phyloP scores from a whole-genome alignment of 2,797 vertebrate species.

The Pipistrellus nathusii region DNA sequence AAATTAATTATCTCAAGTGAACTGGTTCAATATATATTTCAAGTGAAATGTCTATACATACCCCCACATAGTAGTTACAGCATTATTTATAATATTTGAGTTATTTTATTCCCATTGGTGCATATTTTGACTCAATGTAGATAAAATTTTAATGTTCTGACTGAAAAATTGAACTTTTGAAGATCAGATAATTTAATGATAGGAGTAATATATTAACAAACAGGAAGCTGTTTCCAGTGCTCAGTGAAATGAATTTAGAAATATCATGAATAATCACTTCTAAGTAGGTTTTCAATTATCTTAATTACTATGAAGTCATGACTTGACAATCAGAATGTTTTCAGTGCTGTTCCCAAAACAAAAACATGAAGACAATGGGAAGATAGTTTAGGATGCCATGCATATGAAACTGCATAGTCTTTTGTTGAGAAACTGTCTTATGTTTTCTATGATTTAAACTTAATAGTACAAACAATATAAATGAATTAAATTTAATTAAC shows the following conservation, averaged over 20 bases:
- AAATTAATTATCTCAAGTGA: neutral
- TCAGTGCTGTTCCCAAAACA: neutral
- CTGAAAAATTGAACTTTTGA: neutral
- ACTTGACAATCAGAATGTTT: neutral
- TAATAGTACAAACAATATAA: neutral
- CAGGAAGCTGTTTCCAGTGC: neutral
- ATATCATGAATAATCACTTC: neutral
- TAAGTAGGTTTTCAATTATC: neutral
- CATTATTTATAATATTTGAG: neutral
- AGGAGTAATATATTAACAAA: neutral
- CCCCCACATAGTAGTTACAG: neutral
- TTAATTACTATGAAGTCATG: neutral
- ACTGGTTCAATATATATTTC: neutral
- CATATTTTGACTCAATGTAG: neutral
- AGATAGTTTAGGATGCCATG: neutral
- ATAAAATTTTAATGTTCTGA: neutral
- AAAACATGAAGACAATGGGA: neutral
- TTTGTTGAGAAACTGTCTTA: neutral
- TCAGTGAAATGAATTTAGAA: neutral
- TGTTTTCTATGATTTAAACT: constrained; percentile 33
- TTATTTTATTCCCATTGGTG: neutral
- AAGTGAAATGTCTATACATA: neutral
- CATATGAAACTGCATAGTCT: neutral
- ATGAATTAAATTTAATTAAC: neutral
- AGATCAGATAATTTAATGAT: neutral